Percentiles rank a stretch among this genome's conserved stretches.
phyloP scores from a whole-genome alignment of 1,140 invertebrate species.

The Mactra quadrangularis region DNA sequence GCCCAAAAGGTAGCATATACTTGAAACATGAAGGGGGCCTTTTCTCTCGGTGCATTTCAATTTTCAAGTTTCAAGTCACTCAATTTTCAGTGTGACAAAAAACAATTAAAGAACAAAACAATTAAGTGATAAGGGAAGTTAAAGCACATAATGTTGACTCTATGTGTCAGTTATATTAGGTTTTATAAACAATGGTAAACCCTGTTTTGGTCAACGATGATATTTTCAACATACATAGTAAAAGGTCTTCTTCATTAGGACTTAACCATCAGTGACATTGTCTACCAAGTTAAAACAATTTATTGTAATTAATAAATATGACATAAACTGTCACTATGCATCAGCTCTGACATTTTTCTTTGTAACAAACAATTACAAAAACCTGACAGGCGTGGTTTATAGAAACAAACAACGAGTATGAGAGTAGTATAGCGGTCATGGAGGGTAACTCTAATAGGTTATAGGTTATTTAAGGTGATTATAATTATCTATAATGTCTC shows the following conservation, averaged over 20 bases:
- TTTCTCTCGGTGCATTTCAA: no score
- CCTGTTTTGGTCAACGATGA: not conserved
- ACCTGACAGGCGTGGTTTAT: slow-evolving; percentile 36
- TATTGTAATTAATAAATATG: slow-evolving; percentile 53
- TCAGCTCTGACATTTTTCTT: slow-evolving; percentile 37
- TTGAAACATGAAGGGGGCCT: no score
- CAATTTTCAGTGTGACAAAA: no score
- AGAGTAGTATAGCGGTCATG: slow-evolving; percentile 12
- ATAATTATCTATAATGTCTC: no score
- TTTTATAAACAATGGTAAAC: not conserved
- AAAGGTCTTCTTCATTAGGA: slow-evolving; percentile 33
- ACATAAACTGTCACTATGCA: slow-evolving; percentile 26
- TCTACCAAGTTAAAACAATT: slow-evolving; percentile 25
- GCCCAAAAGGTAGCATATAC: no score
- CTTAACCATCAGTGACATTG: not conserved
- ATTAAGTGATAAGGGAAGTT: no score
- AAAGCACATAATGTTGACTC: no score
- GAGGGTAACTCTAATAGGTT: not conserved
- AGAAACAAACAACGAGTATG: slow-evolving; percentile 4
- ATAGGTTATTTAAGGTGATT: slow-evolving; percentile 31
- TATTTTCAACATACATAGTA: not conserved
- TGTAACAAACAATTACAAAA: slow-evolving; percentile 42
- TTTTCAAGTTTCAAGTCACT: no score
- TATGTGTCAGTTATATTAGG: no score
- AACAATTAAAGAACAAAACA: no score